These are phyloP conservation scores for Meiosimyza decipiens DNA, from an alignment of 2,888 invertebrate genomes.

Conservation along the genomic window DNA sequence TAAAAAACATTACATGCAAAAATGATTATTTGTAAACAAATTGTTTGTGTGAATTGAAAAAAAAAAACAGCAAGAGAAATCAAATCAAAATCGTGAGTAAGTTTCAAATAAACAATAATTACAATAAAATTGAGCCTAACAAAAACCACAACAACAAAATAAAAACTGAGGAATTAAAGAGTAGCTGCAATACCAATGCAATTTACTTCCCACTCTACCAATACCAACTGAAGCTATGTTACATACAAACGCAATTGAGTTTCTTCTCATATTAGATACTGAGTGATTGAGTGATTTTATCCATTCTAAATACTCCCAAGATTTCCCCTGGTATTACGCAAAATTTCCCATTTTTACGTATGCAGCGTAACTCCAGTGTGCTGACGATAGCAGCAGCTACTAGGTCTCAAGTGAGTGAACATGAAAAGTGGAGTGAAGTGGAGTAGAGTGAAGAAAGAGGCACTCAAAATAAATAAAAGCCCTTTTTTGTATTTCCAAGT, in stretches of 20 bases:
- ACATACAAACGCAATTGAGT: too few species aligned
- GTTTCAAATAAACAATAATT: slow-evolving; percentile 39
- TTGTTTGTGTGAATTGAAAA: slow-evolving; percentile 5
- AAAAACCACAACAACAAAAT: slow-evolving; percentile 3
- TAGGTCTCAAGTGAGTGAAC: slow-evolving; percentile 23
- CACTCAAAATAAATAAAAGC: background rate
- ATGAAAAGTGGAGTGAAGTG: background rate
- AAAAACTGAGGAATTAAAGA: background rate
- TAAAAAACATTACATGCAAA: slow-evolving; percentile 36
- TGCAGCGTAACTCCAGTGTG: slow-evolving; percentile 55
- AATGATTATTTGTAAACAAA: slow-evolving; percentile 37
- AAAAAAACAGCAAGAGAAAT: slow-evolving; percentile 36
- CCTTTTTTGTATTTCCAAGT: background rate
- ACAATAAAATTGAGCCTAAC: slow-evolving; percentile 21
- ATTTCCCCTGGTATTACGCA: slow-evolving; percentile 45
- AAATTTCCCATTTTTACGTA: slow-evolving; percentile 33
- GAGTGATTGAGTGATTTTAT: too few species aligned
- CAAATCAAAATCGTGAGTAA: slow-evolving; percentile 38
- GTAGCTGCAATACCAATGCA: background rate
- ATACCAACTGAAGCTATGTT: too few species aligned
- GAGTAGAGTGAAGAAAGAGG: background rate
- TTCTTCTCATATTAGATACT: too few species aligned
- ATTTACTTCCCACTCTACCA: too few species aligned
- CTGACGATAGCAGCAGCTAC: slow-evolving; percentile 44
- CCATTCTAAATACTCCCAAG: background rate